Evolutionary conservation across 2,888 invertebrate genomes (phyloP), one percentile per base, ranked within the genome.

Genomic region (Cheilosia pagana): DNA sequence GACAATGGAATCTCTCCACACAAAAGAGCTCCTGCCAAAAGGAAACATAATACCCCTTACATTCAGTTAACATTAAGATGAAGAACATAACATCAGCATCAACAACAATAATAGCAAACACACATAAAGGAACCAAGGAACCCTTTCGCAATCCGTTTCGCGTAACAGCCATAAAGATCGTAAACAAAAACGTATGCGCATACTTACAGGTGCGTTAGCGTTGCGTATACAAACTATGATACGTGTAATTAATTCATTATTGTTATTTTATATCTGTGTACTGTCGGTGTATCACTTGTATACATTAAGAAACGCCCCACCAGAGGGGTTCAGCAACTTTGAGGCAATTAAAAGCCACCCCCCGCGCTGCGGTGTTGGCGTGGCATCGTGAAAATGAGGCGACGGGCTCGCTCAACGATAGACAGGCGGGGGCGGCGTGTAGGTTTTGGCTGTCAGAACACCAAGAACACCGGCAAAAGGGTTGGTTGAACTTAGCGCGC

Each of bases 171-270:
- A 8, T 16, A 45, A 14, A 62, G 31, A 62, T 43, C 43, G 67
- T 55, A 62, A 63, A 74, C 45, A 71, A 53, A 31, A 68, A 39
- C 67, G 65, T 35, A 50, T 45, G 48, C 48, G 62, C 50, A 25
- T 43, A 21, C 57, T 48, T 35, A 70, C 50, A 75, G 63, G 57
- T 45, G 39, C 63, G 45, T 50, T 45, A 16, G 57, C 12, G 16
- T 16, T 23, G 12, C 23, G n/a, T 41, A 45, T 41, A 60, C 53
- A 67, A 53, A 57, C 41, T 35, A 31, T 62, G 71, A 78, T 75
- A 83, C 65, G 78, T 75, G 79, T 83, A 83, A 83, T 83, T 83
- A 79, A 83, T 83, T 83, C 21, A 74, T 83, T 74, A 83, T 78
- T 78, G 78, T 70, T 70, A 72, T 76, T 81, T 50, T 71, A 81